Evolutionary conservation across 2,888 invertebrate species (phyloP), one percentile per base, ranked within the genome.

Genomic region (Plagodis dolabraria): DNA sequence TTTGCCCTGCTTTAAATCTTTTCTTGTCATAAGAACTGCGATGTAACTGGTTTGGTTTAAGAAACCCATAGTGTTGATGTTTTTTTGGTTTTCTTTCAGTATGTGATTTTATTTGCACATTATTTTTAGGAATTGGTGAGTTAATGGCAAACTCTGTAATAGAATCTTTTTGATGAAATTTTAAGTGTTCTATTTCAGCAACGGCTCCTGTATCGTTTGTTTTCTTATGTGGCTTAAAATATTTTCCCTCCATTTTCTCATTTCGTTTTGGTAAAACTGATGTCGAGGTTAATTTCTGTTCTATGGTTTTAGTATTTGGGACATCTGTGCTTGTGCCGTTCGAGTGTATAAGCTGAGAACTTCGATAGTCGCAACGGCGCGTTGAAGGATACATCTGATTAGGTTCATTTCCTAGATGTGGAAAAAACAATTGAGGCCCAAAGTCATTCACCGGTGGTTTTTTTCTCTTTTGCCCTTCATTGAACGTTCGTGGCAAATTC

Each of bases 81-180:
- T 57, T 38, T 5, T 44, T 45, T 6, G 48, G 44, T 48, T 53
- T 57, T 34, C 52, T 57, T 5, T 57, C 22, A 9, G 33, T 53
- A 33, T 38, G 47, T 0, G 52, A 53, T 47, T 43, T 57, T 10
- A 57, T 50, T 0, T 36, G 9, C n/a, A 52, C 33, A 0, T 57
- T 47, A 36, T 47, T 57, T 33, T 43, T 53, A 10, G 33, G 5
- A 10, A 40, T 40, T 40, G 40, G 10, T 40, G 10, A 8, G 10
- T 40, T 40, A 8, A 40, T 40, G 40, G 10, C 40, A 12, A 43
- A 12, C 11, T 43, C 43, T 11, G 43, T 43, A 22, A 5, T 22
- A 6, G 10, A 5, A 10, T 40, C n/a, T n/a, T 36, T 22, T 48
- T 38, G 43, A 12, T 38, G 12, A 33, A 12, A n/a, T 9, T 48